Evolutionary conservation across 2,888 invertebrate species (phyloP), one percentile per base, ranked within the genome.

Genomic region (Tinea trinotella): DNA sequence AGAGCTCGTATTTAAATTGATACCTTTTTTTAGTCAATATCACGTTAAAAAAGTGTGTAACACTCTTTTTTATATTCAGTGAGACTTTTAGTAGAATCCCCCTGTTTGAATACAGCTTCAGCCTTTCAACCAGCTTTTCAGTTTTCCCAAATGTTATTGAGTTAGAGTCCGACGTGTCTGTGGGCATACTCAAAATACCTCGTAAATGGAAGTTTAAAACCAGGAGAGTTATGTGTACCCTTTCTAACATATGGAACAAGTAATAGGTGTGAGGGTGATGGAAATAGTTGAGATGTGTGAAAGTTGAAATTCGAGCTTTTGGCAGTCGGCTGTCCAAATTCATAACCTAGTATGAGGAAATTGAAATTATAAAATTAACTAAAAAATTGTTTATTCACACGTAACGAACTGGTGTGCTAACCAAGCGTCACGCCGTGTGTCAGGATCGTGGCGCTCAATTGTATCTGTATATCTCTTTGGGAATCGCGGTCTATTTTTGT

Each of bases 91-190:
- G 46, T 46, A 13, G 40, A 13, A 6, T 19, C 5, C 18, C 6
- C 20, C 18, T n/a, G n/a, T 50, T 15, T 24, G 50, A 50, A 50
- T 50, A 50, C 18, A 50, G 50, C 24, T 50, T 50, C 24, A 24
- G 15, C 24, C n/a, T 19, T 50, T 50, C 24, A 24, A 50, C 18
- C 24, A 24, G 50, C 50, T 50, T 50, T 50, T 50, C 13, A 15
- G 24, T 24, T 40, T 50, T 48, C 19, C 2, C 24, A 24, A 50
- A 18, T 24, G 50, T 50, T 50, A 50, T 50, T 50, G 50, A 50
- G 50, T 50, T 50, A 50, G 19, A 19, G 19, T 6, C 19, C 46
- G 46, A 40, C 40, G 40, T 40, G 40, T 40, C 40, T 40, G 40
- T 30, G 7, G 30, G 7, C n/a, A 30, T 30, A 30, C 7, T 30